phyloP scores from a whole-genome alignment of 2,888 invertebrate genomes.

The Hirudinaria manillensis region DNA sequence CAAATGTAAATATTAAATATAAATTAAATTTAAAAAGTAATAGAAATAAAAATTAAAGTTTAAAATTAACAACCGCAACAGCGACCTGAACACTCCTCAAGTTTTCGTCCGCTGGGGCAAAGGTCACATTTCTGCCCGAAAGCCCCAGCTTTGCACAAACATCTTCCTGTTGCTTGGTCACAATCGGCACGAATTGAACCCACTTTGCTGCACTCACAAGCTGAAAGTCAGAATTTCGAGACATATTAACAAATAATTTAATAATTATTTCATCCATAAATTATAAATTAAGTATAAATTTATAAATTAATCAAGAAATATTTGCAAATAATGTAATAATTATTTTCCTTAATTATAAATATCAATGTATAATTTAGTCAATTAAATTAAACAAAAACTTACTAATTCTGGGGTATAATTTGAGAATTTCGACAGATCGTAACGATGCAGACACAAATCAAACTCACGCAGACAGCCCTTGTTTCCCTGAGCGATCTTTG shows the following conservation, averaged over 20 bases:
- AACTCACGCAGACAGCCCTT: slow-evolving; percentile 52
- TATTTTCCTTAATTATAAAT: no score
- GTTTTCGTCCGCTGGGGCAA: slow-evolving; percentile 61
- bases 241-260: not conserved
- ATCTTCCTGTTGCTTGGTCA: slow-evolving; percentile 84
- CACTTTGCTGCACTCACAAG: slow-evolving; percentile 81
- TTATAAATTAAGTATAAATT: not conserved
- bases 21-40: no score
- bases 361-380: no score
- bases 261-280: slow-evolving; percentile 3
- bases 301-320: no score
- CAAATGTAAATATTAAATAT: no score
- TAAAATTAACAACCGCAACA: no score
- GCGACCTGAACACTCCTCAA: slow-evolving; percentile 39
- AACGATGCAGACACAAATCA: not conserved
- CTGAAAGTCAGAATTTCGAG: slow-evolving; percentile 58
- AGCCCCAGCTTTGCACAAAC: slow-evolving; percentile 78
- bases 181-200: slow-evolving; percentile 84
- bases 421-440: not conserved
- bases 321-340: no score
- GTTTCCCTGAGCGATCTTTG: slow-evolving; percentile 54
- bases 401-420: not conserved
- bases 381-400: no score
- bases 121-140: slow-evolving; percentile 74
- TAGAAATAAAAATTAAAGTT: no score